These are phyloP conservation scores for Girardinus metallicus DNA, from an alignment of 2,797 vertebrate species.

Conservation along the genomic window DNA sequence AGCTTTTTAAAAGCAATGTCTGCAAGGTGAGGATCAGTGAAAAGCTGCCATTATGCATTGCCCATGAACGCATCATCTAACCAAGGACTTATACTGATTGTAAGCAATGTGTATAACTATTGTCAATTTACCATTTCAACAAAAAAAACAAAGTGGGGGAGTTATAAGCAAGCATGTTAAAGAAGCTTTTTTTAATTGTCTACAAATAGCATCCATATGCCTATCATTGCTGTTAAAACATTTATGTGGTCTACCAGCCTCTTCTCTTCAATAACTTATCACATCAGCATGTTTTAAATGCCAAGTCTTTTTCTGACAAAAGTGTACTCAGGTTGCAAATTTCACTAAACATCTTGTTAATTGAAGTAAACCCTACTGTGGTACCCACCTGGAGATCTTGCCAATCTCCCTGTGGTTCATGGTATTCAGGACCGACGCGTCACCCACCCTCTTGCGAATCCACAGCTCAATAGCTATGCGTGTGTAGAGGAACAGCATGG, in stretches of 20 bases:
- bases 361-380: neutral
- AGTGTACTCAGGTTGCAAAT: neutral
- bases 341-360: neutral
- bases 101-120: too few species aligned
- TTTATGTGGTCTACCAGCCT: neutral
- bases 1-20: neutral
- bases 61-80: neutral
- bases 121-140: neutral
- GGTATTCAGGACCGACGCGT: conserved; percentile 82
- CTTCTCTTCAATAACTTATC: neutral
- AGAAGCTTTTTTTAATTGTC: neutral
- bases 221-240: neutral
- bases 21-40: neutral
- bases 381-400: conserved; percentile 83
- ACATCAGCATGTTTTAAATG: neutral
- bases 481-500: conserved; percentile 86
- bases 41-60: neutral
- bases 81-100: neutral
- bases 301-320: neutral
- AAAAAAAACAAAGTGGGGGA: too few species aligned
- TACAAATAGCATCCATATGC: neutral
- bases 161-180: neutral
- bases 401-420: conserved; percentile 85
- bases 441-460: conserved; percentile 86
- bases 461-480: conserved; percentile 85